Evolutionary conservation across 2,797 vertebrate genomes (phyloP), one percentile per base, ranked within the genome.

Genomic region (Rhinella marina): DNA sequence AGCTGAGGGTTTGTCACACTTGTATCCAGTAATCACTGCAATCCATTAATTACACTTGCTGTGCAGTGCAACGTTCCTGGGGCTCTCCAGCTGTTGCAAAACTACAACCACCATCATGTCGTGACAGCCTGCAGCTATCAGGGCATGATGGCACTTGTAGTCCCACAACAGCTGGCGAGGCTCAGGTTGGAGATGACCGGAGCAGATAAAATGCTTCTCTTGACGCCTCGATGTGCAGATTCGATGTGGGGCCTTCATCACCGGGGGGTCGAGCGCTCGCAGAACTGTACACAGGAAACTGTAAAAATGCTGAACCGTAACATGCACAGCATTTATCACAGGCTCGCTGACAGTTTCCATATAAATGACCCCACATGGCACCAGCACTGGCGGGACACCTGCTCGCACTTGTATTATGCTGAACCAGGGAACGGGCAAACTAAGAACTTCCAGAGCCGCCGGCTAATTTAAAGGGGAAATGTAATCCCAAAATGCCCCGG

Each of bases 381-480:
- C 59, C 21, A 23, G 19, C 13, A n/a, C 62, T 64, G 62, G 62
- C 66, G 12, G 2, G 66, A 29, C 66, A 68, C 66, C 66, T 68
- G 66, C 66, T 68, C 66, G 14, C 66, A 68, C 66, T 68, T 27
- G 66, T 68, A 27, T 27, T 68, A 68, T 68, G 66, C 66, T 68
- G 66, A 68, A 68, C 13, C 14, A 27, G 27, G 66, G 66, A 68
- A 68, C 4, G 25, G 27, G 3, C 25, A 14, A 29, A 23, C 19
- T 29, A 16, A 68, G 29, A 68, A 14, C 66, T 14, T 14, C 25
- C 66, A 68, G 66, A n/a, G n/a, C 62, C 62, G 25, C 23, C n/a
- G 25, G 62, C n/a, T 64, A 25, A 27, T 23, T 68, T 29, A 29
- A 68, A 27, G 27, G 64, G 66, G 25, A 68, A 29, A 29, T 68